Evolutionary conservation across 2,113 vertebrate species (phyloP).

Genomic region (Todiramphus chloris): DNA sequence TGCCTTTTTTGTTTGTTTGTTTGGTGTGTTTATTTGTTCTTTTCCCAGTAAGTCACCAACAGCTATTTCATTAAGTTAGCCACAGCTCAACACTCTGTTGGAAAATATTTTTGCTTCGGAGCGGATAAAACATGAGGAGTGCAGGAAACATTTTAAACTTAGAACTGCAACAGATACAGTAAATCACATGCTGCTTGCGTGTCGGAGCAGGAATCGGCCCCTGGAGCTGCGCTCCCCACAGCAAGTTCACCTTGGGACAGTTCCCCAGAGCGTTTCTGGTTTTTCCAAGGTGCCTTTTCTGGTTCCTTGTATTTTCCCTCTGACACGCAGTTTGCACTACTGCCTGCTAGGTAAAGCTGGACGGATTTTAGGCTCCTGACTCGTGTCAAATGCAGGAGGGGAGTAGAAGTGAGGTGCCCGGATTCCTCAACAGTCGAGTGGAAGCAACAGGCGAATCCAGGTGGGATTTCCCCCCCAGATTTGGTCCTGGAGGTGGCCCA

Average conservation of each 20-base stretch:
- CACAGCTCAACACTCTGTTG: background rate
- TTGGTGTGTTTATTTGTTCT: conserved; percentile 43
- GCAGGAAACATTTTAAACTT: conserved; percentile 28
- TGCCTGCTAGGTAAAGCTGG: background rate
- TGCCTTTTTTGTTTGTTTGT: background rate
- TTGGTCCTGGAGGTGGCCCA: background rate
- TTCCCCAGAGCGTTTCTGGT: background rate
- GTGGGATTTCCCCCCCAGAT: background rate
- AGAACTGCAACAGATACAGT: conserved; percentile 6
- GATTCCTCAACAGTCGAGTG: rapidly evolving
- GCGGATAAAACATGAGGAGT: background rate
- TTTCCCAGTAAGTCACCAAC: conserved; percentile 16
- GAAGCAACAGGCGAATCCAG: background rate
- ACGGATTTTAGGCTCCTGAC: background rate
- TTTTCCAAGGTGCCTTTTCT: background rate
- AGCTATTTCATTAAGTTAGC: conserved; percentile 18
- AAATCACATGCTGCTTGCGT: background rate
- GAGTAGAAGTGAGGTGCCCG: background rate
- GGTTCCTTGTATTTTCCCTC: background rate
- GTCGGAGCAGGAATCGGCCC: background rate
- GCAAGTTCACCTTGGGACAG: conserved; percentile 14
- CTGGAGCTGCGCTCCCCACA: background rate
- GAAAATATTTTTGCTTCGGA: background rate
- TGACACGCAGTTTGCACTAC: background rate
- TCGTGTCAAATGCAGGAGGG: background rate